Evolutionary conservation across 2,888 invertebrate species (phyloP).

Genomic region (Hirtodrosophila histrioides): DNA sequence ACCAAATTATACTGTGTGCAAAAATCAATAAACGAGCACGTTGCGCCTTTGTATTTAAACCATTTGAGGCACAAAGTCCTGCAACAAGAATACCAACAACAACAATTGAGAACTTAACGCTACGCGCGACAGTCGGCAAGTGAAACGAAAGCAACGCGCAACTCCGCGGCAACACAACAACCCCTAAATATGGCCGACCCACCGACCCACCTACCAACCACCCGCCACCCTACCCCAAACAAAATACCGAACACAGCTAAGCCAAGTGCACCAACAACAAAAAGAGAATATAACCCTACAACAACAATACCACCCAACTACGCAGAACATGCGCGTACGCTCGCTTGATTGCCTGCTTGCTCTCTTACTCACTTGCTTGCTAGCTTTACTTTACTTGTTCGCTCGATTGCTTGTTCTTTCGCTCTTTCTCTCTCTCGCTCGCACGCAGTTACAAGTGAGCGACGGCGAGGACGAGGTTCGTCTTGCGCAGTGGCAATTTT

Average conservation of each 20-base stretch:
- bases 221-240: conserved; percentile 27
- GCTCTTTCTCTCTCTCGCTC: conserved; percentile 12
- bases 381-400: conserved; percentile 1
- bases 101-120: conserved; percentile 43
- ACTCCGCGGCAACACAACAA: conserved; percentile 75
- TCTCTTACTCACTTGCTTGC: conserved; percentile 9
- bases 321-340: conserved; percentile 52
- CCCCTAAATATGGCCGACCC: conserved; percentile 59
- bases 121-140: conserved; percentile 50
- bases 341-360: conserved; percentile 3
- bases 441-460: conserved; percentile 22
- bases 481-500: conserved; percentile 55
- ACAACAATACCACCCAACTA: conserved; percentile 60
- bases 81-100: conserved; percentile 11
- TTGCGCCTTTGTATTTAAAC: conserved; percentile 53
- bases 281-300: conserved; percentile 9
- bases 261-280: conserved; percentile 69
- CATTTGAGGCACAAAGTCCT: conserved; percentile 39
- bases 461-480: conserved; percentile 50
- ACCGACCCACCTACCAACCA: conserved; percentile 1
- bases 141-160: conserved; percentile 67
- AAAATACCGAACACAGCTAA: conserved; percentile 52
- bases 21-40: conserved; percentile 66
- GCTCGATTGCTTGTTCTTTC: conserved; percentile 2
- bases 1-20: conserved; percentile 6